Conservation (phyloP, 2,888 invertebrate species). For the Apantesis nais region DNA sequence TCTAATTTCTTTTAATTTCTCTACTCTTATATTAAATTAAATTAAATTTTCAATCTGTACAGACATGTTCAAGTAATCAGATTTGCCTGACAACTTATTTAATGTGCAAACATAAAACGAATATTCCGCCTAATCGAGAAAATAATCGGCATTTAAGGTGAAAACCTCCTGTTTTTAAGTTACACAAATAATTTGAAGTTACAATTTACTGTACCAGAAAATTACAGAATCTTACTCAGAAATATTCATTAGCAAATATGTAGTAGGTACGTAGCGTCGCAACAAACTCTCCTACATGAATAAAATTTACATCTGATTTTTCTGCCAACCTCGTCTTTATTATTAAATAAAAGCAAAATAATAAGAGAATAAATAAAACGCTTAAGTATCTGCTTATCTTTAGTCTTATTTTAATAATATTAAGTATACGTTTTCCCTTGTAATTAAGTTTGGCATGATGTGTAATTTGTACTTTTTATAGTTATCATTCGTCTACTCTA, state of each 20-base stretch:
- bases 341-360: constrained; percentile 38
- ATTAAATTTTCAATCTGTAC: no score
- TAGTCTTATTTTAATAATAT: not conserved
- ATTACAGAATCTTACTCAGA: constrained; percentile 51
- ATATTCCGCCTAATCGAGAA: not conserved
- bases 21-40: no score
- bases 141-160: not conserved
- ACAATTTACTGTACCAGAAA: constrained; percentile 41
- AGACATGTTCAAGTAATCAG: no score
- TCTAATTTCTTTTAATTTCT: no score
- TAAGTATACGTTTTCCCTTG: not conserved
- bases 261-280: constrained; percentile 40
- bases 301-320: constrained; percentile 66
- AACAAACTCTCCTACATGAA: constrained; percentile 54
- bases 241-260: constrained; percentile 64
- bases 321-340: constrained; percentile 44
- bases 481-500: not conserved
- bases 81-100: no score
- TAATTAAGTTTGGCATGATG: not conserved
- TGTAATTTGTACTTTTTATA: not conserved
- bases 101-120: no score
- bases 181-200: not conserved
- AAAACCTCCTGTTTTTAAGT: not conserved
- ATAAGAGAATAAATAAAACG: constrained; percentile 28
- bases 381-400: constrained; percentile 15